phyloP scores from a whole-genome alignment of 2,113 vertebrate genomes.

The Eretmochelys imbricata region DNA sequence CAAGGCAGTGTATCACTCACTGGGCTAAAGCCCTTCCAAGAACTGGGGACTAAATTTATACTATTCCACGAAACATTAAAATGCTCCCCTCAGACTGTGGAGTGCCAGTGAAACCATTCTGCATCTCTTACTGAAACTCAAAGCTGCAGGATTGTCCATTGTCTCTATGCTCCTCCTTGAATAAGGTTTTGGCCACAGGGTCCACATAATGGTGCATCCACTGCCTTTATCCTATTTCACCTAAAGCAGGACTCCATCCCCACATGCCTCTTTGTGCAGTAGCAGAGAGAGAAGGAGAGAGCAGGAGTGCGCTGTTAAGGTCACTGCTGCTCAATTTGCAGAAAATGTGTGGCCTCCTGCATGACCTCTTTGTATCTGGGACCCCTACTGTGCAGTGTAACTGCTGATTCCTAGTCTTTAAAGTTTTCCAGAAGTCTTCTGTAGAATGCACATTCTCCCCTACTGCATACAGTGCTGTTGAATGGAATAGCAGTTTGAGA shows the following conservation, averaged over 20 bases:
- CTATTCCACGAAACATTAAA: not conserved
- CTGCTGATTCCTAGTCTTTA: not conserved
- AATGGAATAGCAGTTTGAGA: not conserved
- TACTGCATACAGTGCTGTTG: accelerated
- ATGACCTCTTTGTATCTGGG: not conserved
- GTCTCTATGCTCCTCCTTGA: not conserved
- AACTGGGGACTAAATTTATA: not conserved
- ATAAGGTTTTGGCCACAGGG: not conserved
- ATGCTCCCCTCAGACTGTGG: not conserved
- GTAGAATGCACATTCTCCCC: not conserved
- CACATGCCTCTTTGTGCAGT: not conserved
- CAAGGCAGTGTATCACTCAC: not conserved
- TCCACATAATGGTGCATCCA: not conserved
- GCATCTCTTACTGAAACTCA: not conserved
- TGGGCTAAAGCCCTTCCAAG: not conserved
- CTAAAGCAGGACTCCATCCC: not conserved
- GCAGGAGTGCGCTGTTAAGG: not conserved
- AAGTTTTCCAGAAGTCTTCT: not conserved
- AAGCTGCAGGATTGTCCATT: not conserved
- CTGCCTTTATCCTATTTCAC: not conserved
- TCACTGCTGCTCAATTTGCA: not conserved
- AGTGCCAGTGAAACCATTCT: not conserved
- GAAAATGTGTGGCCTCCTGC: not conserved
- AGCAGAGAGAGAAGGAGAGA: not conserved
- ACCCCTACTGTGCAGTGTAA: not conserved